Percentiles rank a stretch among this genome's conserved stretches.
Evolutionary conservation across 2,797 vertebrate genomes (phyloP).

Genomic region (Triplophysa yarkandensis): DNA sequence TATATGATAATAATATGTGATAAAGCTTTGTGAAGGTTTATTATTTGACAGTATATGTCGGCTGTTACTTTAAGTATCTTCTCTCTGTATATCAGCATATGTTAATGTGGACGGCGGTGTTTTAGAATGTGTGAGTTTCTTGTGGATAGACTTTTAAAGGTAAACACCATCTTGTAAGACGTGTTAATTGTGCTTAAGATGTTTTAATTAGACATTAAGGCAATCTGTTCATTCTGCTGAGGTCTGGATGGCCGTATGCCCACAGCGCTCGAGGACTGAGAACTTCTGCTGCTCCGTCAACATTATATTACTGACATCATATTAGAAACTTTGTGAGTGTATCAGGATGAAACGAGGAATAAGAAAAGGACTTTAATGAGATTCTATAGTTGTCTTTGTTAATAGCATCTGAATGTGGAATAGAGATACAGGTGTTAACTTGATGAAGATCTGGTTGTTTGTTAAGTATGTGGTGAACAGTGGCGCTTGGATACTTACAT

Average conservation of each 20-base stretch:
- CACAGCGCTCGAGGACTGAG: conserved; percentile 44
- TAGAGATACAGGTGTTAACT: no score
- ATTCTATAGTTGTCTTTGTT: not conserved
- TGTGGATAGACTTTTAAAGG: conserved; percentile 38
- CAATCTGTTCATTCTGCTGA: conserved; percentile 72
- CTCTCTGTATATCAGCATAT: conserved; percentile 30
- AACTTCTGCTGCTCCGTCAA: conserved; percentile 9
- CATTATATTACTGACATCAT: not conserved
- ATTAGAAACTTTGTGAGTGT: not conserved
- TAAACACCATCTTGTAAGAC: conserved; percentile 81
- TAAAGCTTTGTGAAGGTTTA: not conserved
- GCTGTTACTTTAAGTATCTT: conserved; percentile 22
- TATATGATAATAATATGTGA: no score
- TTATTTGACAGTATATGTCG: not conserved
- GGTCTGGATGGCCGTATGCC: conserved; percentile 58
- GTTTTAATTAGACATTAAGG: conserved; percentile 71
- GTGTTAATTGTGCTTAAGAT: conserved; percentile 75
- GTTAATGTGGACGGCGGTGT: conserved; percentile 17
- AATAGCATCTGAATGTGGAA: not conserved
- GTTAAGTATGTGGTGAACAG: no score
- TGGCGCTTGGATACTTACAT: no score
- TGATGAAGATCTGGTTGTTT: no score
- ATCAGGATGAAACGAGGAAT: not conserved
- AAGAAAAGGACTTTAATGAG: not conserved
- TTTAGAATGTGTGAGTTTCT: not conserved